Percentiles rank a stretch among this genome's conserved stretches.
Conservation (phyloP, 2,888 invertebrate genomes). For the Heliconius cydno region DNA sequence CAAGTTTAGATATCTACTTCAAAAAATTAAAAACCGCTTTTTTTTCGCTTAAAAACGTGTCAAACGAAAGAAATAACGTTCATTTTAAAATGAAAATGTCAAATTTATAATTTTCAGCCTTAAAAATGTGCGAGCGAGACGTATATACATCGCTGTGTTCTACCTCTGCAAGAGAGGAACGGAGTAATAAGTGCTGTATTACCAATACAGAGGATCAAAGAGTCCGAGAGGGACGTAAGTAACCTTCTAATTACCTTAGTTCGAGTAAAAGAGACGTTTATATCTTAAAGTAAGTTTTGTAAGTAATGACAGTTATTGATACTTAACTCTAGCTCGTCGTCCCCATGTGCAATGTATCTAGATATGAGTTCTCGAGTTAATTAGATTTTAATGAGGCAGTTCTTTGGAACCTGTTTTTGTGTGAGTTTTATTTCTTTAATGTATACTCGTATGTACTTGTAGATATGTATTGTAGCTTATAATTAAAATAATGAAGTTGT, state of each 20-base stretch:
- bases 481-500: slow-evolving; percentile 14
- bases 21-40: slow-evolving; percentile 61
- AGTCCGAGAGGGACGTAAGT: slow-evolving; percentile 77
- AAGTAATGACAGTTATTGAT: slow-evolving; percentile 79
- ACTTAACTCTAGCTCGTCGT: slow-evolving; percentile 55
- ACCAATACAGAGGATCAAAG: slow-evolving; percentile 71
- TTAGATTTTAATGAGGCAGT: slow-evolving; percentile 74
- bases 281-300: slow-evolving; percentile 62
- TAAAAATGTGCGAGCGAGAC: slow-evolving; percentile 63
- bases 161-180: slow-evolving; percentile 74
- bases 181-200: slow-evolving; percentile 66
- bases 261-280: slow-evolving; percentile 79
- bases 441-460: background rate
- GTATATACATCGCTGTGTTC: slow-evolving; percentile 60
- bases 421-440: slow-evolving; percentile 18
- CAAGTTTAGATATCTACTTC: slow-evolving; percentile 66
- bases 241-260: slow-evolving; percentile 76
- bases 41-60: slow-evolving; percentile 63
- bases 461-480: background rate
- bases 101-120: slow-evolving; percentile 62
- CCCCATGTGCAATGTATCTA: slow-evolving; percentile 62
- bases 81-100: slow-evolving; percentile 57
- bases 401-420: slow-evolving; percentile 53
- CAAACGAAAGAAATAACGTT: slow-evolving; percentile 57
- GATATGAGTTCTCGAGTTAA: slow-evolving; percentile 67